phyloP scores from a whole-genome alignment of 1,140 invertebrate genomes.

The Bombus pyrosoma region DNA sequence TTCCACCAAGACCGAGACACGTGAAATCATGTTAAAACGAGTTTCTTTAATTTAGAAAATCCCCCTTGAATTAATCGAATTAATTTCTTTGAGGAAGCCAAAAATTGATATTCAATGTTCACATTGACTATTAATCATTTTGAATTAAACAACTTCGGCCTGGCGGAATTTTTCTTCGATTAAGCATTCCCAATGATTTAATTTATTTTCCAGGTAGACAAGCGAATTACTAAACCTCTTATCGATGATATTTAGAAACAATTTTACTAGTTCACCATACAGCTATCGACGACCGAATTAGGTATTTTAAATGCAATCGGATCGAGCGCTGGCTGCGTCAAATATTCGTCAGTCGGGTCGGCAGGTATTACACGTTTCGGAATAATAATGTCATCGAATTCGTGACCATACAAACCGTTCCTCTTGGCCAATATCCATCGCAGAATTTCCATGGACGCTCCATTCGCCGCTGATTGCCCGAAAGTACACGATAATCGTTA shows the following conservation, averaged over 20 bases:
- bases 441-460: conserved; percentile 45
- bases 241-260: conserved; percentile 7
- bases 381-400: conserved; percentile 72
- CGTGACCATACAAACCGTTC: conserved; percentile 44
- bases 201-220: not conserved
- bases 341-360: conserved; percentile 69
- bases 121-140: too few species aligned
- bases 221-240: not conserved
- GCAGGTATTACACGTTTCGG: conserved; percentile 64
- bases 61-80: too few species aligned
- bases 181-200: not conserved
- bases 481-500: conserved; percentile 46
- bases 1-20: conserved; percentile 2
- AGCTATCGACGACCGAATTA: conserved; percentile 58
- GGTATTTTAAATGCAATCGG: conserved; percentile 73
- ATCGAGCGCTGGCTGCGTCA: conserved; percentile 64
- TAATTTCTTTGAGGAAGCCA: too few species aligned
- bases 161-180: not conserved
- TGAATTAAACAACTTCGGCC: too few species aligned
- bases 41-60: not conserved
- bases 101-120: too few species aligned
- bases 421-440: conserved; percentile 53
- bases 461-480: conserved; percentile 43
- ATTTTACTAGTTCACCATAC: not conserved
- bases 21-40: not conserved